These are phyloP conservation scores for Notodonta ziczac DNA, from an alignment of 2,888 invertebrate genomes.

Conservation along the genomic window DNA sequence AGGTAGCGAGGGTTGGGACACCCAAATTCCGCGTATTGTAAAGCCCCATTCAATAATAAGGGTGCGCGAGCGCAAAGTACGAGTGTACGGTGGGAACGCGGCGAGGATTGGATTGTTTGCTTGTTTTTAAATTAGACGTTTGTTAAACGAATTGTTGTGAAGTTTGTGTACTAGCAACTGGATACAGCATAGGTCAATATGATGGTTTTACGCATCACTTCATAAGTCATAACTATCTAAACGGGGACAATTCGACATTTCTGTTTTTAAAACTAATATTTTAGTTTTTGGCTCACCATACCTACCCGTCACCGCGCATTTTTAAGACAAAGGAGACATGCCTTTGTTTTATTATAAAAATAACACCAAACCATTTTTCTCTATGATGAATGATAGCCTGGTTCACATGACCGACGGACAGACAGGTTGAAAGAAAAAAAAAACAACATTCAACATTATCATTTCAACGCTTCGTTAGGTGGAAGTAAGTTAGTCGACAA, in stretches of 20 bases:
- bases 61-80: slow-evolving; percentile 47
- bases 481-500: too few species aligned
- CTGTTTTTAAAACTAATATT: too few species aligned
- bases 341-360: background rate
- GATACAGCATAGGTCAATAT: background rate
- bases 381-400: background rate
- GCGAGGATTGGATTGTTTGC: slow-evolving; percentile 37
- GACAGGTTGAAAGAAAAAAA: background rate
- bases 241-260: too few species aligned
- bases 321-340: background rate
- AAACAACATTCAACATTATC: background rate
- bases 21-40: slow-evolving; percentile 66
- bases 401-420: background rate
- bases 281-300: too few species aligned
- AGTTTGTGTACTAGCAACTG: slow-evolving; percentile 5
- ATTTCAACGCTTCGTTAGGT: too few species aligned
- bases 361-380: background rate
- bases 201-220: background rate
- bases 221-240: background rate
- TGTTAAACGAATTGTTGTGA: slow-evolving; percentile 39
- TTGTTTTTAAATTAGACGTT: slow-evolving; percentile 50
- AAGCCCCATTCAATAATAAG: slow-evolving; percentile 51
- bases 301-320: too few species aligned
- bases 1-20: slow-evolving; percentile 68
- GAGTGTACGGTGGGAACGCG: slow-evolving; percentile 42